Evolutionary conservation across 2,113 vertebrate species (phyloP).

Genomic region (Eolophus roseicapilla): DNA sequence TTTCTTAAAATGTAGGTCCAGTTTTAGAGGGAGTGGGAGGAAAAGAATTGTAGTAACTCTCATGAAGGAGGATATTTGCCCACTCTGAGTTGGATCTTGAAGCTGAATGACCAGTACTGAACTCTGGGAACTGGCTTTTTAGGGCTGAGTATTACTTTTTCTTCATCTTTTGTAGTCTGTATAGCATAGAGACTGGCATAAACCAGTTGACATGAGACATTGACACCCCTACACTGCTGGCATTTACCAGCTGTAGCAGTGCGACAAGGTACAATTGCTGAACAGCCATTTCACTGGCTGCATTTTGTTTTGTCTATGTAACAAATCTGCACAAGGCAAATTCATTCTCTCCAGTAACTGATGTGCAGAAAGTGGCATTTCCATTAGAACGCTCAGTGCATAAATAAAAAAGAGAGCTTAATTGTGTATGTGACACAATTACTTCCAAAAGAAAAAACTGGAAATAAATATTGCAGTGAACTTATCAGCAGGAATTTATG

Average conservation of each 20-base stretch:
- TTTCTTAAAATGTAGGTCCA: neutral
- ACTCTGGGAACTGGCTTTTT: neutral
- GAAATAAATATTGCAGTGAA: neutral
- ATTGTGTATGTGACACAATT: neutral
- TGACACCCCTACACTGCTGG: neutral
- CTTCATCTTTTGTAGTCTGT: neutral
- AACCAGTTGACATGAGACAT: neutral
- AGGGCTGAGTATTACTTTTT: neutral
- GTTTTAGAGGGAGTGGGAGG: neutral
- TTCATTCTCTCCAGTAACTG: neutral
- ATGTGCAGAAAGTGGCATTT: neutral
- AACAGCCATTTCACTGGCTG: neutral
- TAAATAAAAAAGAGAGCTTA: neutral
- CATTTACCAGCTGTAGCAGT: neutral
- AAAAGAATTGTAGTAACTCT: neutral
- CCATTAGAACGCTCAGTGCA: neutral
- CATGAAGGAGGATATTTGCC: neutral
- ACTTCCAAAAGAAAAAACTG: conserved; percentile 7
- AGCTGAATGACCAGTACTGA: neutral
- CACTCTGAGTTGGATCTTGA: neutral
- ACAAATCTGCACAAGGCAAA: neutral
- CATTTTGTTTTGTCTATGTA: neutral
- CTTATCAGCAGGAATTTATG: neutral
- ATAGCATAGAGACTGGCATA: neutral
- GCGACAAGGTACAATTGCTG: neutral